These are phyloP conservation scores for Bruchidius siliquastri DNA, from an alignment of 2,888 invertebrate genomes.

Conservation along the genomic window DNA sequence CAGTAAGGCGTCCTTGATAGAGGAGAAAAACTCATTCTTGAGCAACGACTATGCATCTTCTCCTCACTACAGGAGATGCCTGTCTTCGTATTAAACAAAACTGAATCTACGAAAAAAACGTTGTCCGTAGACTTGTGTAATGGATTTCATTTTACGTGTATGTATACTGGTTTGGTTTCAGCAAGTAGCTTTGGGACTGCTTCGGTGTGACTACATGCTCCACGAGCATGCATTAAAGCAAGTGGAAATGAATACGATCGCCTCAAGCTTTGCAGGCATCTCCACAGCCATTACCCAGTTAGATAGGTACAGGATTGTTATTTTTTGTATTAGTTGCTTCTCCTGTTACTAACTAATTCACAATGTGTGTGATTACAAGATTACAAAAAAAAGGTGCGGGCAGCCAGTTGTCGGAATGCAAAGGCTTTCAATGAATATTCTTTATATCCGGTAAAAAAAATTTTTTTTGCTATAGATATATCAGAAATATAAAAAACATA, in stretches of 20 bases:
- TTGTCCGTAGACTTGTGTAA: not conserved
- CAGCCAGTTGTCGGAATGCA: no score
- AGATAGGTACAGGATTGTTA: slow-evolving; percentile 8
- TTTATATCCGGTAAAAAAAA: no score
- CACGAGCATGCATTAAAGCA: slow-evolving; percentile 62
- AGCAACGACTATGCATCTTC: no score
- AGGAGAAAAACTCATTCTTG: no score
- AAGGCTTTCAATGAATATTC: no score
- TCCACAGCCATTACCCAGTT: slow-evolving; percentile 11
- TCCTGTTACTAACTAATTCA: not conserved
- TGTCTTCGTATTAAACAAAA: no score
- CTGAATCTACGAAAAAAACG: not conserved
- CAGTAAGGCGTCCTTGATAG: no score
- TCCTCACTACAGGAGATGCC: no score
- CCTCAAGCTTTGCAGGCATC: slow-evolving; percentile 64
- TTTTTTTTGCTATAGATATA: no score
- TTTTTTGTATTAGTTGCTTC: not conserved
- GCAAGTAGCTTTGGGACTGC: slow-evolving; percentile 74
- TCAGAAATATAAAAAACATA: no score
- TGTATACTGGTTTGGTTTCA: slow-evolving; percentile 47
- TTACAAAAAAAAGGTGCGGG: no score
- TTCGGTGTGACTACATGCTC: slow-evolving; percentile 91
- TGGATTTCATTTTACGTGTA: not conserved
- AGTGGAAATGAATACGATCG: slow-evolving; percentile 97
- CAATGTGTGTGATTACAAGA: not conserved